Conservation (phyloP, 2,113 vertebrate species). For the Archocentrus centrarchus region DNA sequence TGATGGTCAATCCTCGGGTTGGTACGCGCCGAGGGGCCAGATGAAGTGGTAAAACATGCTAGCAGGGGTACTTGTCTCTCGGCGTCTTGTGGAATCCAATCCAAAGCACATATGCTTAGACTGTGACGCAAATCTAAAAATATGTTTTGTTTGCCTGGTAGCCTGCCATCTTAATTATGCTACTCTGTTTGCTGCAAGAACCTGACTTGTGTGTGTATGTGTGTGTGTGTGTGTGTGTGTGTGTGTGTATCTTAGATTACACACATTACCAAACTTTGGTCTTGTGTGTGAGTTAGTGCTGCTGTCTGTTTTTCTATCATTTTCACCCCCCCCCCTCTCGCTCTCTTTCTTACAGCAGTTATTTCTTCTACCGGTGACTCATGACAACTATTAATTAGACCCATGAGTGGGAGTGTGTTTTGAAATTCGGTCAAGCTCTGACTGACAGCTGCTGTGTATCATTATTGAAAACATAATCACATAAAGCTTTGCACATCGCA, state of each 20-base stretch:
- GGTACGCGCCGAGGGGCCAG: conserved; percentile 30
- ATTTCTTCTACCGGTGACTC: conserved; percentile 41
- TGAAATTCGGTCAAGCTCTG: conserved; percentile 43
- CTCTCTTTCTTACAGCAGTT: neutral
- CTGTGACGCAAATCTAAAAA: conserved; percentile 42
- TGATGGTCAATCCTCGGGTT: conserved; percentile 69
- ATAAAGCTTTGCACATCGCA: conserved; percentile 44
- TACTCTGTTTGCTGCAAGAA: conserved; percentile 23
- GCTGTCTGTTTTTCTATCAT: neutral
- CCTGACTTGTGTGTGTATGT: conserved; percentile 6
- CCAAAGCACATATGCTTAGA: conserved; percentile 34
- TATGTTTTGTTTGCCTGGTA: conserved; percentile 6
- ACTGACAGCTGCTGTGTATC: conserved; percentile 59
- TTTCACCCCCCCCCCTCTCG: neutral
- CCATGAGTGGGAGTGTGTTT: conserved; percentile 32
- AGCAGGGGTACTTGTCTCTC: neutral
- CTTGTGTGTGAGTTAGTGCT: neutral
- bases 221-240: neutral
- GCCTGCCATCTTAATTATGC: conserved; percentile 26
- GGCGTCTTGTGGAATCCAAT: neutral
- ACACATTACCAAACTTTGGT: neutral
- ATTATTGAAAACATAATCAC: conserved; percentile 51
- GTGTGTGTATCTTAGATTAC: neutral
- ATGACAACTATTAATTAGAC: conserved; percentile 30
- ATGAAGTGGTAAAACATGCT: conserved; percentile 24